These are phyloP conservation scores for Caretta caretta DNA, from an alignment of 2,113 vertebrate genomes.

Conservation along the genomic window DNA sequence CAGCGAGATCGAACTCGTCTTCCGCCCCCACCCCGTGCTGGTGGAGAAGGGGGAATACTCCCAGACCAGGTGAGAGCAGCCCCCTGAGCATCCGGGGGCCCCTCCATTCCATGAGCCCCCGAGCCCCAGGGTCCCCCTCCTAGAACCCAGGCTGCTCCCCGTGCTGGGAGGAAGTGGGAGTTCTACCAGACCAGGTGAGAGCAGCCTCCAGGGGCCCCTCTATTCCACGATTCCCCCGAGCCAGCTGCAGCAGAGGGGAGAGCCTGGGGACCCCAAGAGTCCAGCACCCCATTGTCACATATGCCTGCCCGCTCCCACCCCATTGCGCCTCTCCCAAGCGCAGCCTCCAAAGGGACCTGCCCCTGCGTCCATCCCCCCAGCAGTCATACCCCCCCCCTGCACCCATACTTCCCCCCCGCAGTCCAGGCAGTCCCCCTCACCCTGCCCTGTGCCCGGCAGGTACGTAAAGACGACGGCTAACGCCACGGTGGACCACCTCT, in stretches of 20 bases:
- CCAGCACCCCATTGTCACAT: too few relatives aligned
- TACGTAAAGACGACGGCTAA: slow-evolving; percentile 92
- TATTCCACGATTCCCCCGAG: too few relatives aligned
- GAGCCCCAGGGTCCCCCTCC: neutral
- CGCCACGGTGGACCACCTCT: slow-evolving; percentile 91
- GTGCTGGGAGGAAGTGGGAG: too few relatives aligned
- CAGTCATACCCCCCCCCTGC: neutral
- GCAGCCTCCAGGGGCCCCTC: too few relatives aligned
- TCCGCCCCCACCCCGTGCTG: slow-evolving; percentile 89
- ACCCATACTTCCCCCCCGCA: too few relatives aligned
- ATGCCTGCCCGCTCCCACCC: too few relatives aligned
- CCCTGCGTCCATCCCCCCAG: too few relatives aligned
- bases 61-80: slow-evolving; percentile 86
- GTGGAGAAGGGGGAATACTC: slow-evolving; percentile 87
- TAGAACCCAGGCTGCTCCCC: neutral
- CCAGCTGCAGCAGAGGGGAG: too few relatives aligned
- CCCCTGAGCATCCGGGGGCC: too few relatives aligned
- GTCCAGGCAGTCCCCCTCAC: neutral
- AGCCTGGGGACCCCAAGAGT: too few relatives aligned
- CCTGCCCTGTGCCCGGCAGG: slow-evolving; percentile 54
- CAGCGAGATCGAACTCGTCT: slow-evolving; percentile 92
- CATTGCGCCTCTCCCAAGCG: neutral
- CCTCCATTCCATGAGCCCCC: neutral
- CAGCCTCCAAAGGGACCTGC: neutral
- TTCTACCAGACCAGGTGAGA: too few relatives aligned